Evolutionary conservation across 2,797 vertebrate genomes (phyloP), one percentile per base, ranked within the genome.

Genomic region (Platalea minor): DNA sequence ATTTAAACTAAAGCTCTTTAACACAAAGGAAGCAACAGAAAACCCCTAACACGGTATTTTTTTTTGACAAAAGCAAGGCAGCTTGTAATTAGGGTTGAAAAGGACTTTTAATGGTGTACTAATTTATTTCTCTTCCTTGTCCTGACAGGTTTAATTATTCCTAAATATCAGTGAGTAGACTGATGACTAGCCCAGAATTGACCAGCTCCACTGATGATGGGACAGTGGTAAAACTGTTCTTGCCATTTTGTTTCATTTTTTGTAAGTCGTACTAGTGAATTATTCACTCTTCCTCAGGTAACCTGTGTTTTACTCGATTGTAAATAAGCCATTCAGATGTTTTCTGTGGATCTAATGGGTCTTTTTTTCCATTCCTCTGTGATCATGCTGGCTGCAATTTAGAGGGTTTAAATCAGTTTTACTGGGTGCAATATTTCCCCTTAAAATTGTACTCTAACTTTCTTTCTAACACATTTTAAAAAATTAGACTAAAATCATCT

Each of bases 81-180:
- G 41, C 87, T 87, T 93, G 84, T 93, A 92, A 96, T 95, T 92
- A 94, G 81, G 67, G 50, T 70, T 73, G 50, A 88, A 95, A 95
- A 81, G 54, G 33, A 25, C 72, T 91, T 86, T 50, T 94, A 96
- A 88, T 88, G 59, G 24, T 83, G 41, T 75, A 87, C 87, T 96
- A 92, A 93, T 89, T 93, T 96, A 92, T 93, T 92, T 33, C 33
- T 91, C 69, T 92, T 95, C 96, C 92, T 90, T 96, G 95, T 93
- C 69, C 78, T 94, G 96, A 95, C 94, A 88, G 80, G 89, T 75
- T 96, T 97, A 97, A 95, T 96, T 97, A 91, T 87, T 96, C 65
- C 53, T 95, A 96, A 96, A 46, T 93, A 85, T 73, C 86, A 92
- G 79, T 93, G 84, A 83, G 64, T 63, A 81, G 76, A 90, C 83